Percentiles rank a stretch among this genome's conserved stretches.
Evolutionary conservation across 1,140 invertebrate species (phyloP).

Genomic region (Saccostrea echinata): DNA sequence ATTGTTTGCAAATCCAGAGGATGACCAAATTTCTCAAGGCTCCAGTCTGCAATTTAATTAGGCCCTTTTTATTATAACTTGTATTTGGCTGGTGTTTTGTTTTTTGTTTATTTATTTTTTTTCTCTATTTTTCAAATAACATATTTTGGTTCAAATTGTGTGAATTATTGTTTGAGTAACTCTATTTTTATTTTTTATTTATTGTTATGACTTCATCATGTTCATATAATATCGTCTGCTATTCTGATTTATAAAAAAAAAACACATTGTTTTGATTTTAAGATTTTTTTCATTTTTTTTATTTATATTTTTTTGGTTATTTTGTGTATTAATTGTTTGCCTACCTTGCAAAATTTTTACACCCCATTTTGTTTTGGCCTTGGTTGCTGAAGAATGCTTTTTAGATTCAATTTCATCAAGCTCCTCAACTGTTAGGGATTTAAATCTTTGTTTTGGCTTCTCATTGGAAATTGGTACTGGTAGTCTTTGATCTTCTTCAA

Average conservation of each 20-base stretch:
- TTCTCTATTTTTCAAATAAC: not conserved
- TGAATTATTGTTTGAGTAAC: not conserved
- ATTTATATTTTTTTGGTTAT: not conserved
- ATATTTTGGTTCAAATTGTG: not conserved
- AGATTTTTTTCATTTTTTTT: not conserved
- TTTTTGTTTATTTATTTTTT: not conserved
- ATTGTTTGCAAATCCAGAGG: constrained; percentile 7
- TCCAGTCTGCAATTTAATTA: constrained; percentile 37
- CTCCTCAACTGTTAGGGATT: constrained; percentile 27
- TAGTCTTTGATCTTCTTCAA: not conserved
- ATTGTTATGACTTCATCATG: not conserved
- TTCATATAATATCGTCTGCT: not conserved
- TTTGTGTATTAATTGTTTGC: not conserved
- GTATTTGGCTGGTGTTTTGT: not conserved
- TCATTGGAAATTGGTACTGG: not conserved
- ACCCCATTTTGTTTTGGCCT: constrained; percentile 41
- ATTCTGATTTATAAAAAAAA: not conserved
- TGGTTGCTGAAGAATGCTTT: constrained; percentile 15
- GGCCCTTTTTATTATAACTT: not conserved
- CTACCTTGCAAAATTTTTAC: constrained; percentile 40
- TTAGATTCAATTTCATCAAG: not conserved
- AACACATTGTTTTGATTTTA: not conserved
- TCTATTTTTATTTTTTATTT: not conserved
- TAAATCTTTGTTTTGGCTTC: constrained; percentile 38
- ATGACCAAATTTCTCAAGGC: constrained; percentile 16